Evolutionary conservation across 1,140 invertebrate genomes (phyloP), one percentile per base, ranked within the genome.

Genomic region (Sesamia nonagrioides): DNA sequence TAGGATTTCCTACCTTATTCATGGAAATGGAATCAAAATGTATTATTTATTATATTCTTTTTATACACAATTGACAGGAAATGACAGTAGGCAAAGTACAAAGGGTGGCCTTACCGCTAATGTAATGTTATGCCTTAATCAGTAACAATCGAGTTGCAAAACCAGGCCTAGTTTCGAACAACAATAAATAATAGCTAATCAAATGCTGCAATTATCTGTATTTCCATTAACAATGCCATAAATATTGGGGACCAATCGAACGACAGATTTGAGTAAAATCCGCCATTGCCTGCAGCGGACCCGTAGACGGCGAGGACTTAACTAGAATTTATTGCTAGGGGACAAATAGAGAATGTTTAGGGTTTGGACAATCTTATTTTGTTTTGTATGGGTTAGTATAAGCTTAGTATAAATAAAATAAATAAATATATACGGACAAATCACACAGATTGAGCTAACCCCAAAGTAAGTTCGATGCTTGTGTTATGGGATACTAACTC

Each of bases 301-400:
- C 40, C 52, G 50, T 11, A 68, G 82, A 84, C 88, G 81, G 27
- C 27, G 27, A 83, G 81, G 54, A 61, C 61, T 78, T 92, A 92
- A 92, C 91, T 87, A 92, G 85, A 90, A 92, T 89, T 88, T 90
- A 92, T 87, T 58, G 66, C 73, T 74, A 35, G 13, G 6, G n/a
- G 60, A 79, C 72, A 69, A 69, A 71, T 72, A 33, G 2, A 74
- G 17, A 61, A 58, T 45, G 21, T 21, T 48, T 69, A n/a, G 68
- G 17, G 35, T 35, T 37, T 35, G 11, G 68, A 71, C 50, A 54
- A 71, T 52, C 15, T 15, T 48, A 37, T 33, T 17, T n/a, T 50
- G 7, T 18, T 68, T 35, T 37, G 27, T 54, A 5, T 60, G 40
- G 71, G 71, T 52, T 73, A 21, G 7, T 15, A n/a, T n/a, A n/a